phyloP scores from a whole-genome alignment of 2,113 vertebrate species.

The Eulacestoma nigropectus region DNA sequence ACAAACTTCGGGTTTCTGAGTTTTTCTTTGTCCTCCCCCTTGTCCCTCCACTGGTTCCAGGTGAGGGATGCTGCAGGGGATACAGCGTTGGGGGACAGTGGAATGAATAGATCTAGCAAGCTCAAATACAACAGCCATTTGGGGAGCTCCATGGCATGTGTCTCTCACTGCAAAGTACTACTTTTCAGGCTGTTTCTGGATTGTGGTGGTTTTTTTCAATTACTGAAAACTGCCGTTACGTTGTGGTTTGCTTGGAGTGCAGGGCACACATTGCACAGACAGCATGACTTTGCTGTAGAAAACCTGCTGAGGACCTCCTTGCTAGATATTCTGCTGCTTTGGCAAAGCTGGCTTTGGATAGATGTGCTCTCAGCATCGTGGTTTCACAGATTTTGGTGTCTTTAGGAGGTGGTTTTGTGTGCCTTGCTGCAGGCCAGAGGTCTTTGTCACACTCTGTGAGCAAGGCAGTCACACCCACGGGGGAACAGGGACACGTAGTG shows the following conservation, averaged over 20 bases:
- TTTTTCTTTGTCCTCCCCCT: conserved; percentile 73
- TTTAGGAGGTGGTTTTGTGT: background rate
- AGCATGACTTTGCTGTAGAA: background rate
- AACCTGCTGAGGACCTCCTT: background rate
- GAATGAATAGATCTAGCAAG: background rate
- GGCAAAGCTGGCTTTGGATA: background rate
- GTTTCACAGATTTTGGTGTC: background rate
- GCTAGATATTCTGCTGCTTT: background rate
- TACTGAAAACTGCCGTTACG: fast-evolving
- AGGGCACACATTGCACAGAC: background rate
- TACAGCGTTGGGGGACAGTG: background rate
- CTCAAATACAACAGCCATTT: background rate
- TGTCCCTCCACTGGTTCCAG: conserved; percentile 7
- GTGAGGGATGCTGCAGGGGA: background rate
- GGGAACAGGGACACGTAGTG: fast-evolving
- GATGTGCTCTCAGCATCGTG: background rate
- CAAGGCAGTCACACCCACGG: background rate
- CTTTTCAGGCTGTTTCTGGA: background rate
- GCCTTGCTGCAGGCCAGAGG: background rate
- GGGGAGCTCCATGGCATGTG: background rate
- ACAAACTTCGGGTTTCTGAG: conserved; percentile 77
- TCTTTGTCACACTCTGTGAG: background rate
- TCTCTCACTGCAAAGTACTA: background rate
- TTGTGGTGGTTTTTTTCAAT: background rate
- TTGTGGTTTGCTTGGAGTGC: background rate